phyloP scores from a whole-genome alignment of 2,797 vertebrate genomes.

The Loris lydekkerianus region DNA sequence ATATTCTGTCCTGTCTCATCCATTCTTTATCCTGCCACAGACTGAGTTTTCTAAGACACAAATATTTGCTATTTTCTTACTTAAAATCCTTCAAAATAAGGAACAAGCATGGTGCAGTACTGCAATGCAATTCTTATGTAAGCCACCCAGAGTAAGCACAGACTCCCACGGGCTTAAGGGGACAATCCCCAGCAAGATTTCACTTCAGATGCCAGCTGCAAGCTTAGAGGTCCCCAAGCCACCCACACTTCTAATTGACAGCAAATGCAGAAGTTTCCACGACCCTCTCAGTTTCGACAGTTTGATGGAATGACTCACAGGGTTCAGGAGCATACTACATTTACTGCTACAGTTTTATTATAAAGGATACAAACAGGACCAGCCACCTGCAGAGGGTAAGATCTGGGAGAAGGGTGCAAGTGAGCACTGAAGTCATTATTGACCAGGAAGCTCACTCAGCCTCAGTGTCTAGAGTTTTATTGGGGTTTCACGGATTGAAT shows the following conservation, averaged over 20 bases:
- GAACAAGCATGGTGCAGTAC: neutral
- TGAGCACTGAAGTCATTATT: fast-evolving
- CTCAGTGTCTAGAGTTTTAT: neutral
- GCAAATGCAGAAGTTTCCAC: neutral
- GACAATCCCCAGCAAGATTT: neutral
- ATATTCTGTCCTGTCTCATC: neutral
- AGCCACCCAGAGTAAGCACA: neutral
- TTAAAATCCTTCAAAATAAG: conserved; percentile 14
- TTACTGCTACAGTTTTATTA: neutral
- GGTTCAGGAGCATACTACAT: neutral
- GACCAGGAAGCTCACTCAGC: neutral
- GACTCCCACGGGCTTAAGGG: neutral
- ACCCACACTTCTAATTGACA: neutral
- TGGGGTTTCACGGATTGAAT: neutral
- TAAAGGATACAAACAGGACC: neutral
- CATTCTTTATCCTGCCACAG: neutral
- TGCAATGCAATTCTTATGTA: too few relatives aligned
- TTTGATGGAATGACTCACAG: neutral
- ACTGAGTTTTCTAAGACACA: conserved; percentile 1
- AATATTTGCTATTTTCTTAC: neutral
- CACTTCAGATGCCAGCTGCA: neutral
- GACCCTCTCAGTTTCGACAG: neutral
- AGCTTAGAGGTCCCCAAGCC: neutral
- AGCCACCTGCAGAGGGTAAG: neutral
- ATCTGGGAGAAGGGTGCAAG: neutral